Percentiles rank a stretch among this genome's conserved stretches.
Evolutionary conservation across 2,888 invertebrate species (phyloP).

Genomic region (Platyscelio sp.): DNA sequence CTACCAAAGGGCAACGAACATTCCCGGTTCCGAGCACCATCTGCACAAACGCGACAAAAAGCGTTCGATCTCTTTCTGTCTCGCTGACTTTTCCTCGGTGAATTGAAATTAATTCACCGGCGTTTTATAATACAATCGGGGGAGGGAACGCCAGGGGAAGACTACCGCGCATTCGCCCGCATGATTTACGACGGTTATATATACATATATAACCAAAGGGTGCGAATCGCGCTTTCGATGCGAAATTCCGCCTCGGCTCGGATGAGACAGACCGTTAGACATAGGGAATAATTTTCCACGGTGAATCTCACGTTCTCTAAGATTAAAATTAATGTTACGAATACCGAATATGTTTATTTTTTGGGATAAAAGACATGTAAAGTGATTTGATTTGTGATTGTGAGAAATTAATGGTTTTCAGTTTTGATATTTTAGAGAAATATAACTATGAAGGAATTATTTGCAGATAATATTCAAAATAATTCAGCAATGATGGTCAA

Average conservation of each 20-base stretch:
- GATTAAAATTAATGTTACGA: constrained; percentile 27
- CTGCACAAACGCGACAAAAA: constrained; percentile 62
- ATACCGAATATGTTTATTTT: no score
- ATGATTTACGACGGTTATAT: constrained; percentile 78
- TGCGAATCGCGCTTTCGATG: constrained; percentile 48
- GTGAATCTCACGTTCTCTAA: not conserved
- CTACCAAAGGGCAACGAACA: constrained; percentile 47
- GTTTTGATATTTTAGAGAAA: no score
- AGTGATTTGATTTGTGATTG: no score
- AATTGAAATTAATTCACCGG: constrained; percentile 80
- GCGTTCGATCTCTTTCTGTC: constrained; percentile 64
- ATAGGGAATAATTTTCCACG: constrained; percentile 5
- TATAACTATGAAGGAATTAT: no score
- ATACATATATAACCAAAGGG: constrained; percentile 21
- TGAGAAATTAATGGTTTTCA: no score
- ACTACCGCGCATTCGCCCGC: constrained; percentile 63
- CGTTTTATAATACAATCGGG: constrained; percentile 81
- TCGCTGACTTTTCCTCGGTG: constrained; percentile 67
- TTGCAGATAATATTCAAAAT: no score
- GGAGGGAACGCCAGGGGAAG: no score
- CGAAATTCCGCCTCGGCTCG: constrained; percentile 47
- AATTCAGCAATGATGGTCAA: no score
- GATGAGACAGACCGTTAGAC: not conserved
- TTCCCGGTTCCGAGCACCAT: constrained; percentile 40
- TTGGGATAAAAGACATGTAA: no score